Evolutionary conservation across 2,113 vertebrate species (phyloP).

Genomic region (Theropithecus gelada): DNA sequence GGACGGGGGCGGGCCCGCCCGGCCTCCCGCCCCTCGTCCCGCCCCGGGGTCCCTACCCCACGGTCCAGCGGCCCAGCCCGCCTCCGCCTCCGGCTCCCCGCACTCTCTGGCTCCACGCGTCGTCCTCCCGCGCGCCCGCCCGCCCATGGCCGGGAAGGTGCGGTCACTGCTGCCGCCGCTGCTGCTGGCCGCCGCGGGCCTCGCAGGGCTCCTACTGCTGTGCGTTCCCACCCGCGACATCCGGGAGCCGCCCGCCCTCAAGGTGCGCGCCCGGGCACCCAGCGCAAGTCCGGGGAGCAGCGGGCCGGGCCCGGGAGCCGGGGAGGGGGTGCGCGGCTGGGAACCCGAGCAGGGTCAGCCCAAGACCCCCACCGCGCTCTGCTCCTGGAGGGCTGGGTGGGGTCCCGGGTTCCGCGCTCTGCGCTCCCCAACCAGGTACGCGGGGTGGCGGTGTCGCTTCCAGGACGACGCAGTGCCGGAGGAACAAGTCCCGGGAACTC

Average conservation of each 20-base stretch:
- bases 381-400: not conserved
- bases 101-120: not conserved
- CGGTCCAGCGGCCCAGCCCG: constrained; percentile 74
- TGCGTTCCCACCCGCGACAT: constrained; percentile 86
- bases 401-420: not conserved
- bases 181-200: constrained; percentile 85
- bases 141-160: constrained; percentile 61
- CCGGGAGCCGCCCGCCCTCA: constrained; percentile 85
- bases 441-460: not conserved
- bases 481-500: not conserved
- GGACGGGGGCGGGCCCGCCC: constrained; percentile 77
- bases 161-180: constrained; percentile 75
- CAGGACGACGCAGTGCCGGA: not conserved
- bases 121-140: not conserved
- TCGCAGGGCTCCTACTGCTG: constrained; percentile 90
- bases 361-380: not conserved
- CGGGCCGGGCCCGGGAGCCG: not conserved
- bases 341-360: not conserved
- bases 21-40: constrained; percentile 82
- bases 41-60: constrained; percentile 81
- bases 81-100: constrained; percentile 4
- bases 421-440: not conserved
- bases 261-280: constrained; percentile 84
- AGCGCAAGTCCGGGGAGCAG: not conserved
- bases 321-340: no score